A percentile compares a stretch with the other conserved stretches of the same genome.
phyloP scores from a whole-genome alignment of 2,888 invertebrate genomes.

The Ectobius pallidus region DNA sequence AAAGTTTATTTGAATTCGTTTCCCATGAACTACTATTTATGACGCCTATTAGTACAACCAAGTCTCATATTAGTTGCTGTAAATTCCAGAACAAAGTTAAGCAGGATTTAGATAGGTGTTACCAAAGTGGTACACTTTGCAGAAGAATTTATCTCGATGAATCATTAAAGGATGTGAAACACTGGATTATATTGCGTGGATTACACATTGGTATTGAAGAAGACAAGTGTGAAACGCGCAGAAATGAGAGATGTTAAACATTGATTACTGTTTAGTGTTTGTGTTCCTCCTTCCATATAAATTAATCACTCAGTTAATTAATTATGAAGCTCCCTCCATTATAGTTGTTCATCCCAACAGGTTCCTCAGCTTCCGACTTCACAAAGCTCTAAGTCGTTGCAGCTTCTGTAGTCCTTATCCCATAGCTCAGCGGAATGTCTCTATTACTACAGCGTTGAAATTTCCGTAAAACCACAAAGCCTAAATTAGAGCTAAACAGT shows the following conservation, averaged over 20 bases:
- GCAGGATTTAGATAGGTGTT: not conserved
- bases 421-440: too few relatives aligned
- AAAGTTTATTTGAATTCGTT: too few relatives aligned
- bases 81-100: not conserved
- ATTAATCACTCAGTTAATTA: constrained; percentile 28
- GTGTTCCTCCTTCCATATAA: not conserved
- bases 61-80: not conserved
- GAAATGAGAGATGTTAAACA: not conserved
- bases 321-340: constrained; percentile 6
- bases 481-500: too few relatives aligned
- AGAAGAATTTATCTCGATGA: not conserved
- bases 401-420: too few relatives aligned
- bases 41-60: too few relatives aligned
- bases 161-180: not conserved
- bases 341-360: too few relatives aligned
- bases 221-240: not conserved
- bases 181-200: not conserved
- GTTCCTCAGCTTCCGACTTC: too few relatives aligned
- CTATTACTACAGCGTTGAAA: too few relatives aligned
- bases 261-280: not conserved
- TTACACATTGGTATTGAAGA: not conserved
- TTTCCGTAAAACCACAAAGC: too few relatives aligned
- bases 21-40: too few relatives aligned
- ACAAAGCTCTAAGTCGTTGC: too few relatives aligned
- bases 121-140: not conserved